These are phyloP conservation scores for Sebastes oblongus DNA, from an alignment of 2,797 vertebrate species.

Conservation along the genomic window DNA sequence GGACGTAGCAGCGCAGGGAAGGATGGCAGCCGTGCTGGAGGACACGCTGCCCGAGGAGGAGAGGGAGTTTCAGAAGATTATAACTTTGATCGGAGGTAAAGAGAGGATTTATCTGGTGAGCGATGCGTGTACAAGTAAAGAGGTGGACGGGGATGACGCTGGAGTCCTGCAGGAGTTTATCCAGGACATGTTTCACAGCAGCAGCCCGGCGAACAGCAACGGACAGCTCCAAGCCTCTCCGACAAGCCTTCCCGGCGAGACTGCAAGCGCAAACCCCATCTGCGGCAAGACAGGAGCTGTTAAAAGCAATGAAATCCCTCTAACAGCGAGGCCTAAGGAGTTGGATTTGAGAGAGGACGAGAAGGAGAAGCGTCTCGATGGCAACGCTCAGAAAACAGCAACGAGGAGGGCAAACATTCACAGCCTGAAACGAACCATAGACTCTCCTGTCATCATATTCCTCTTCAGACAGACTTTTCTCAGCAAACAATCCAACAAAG, in stretches of 20 bases:
- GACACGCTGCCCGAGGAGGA: constrained; percentile 56
- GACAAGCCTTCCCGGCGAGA: not conserved
- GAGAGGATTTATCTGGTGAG: constrained; percentile 79
- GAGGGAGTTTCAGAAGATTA: constrained; percentile 68
- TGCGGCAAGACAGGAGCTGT: not conserved
- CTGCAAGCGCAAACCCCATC: not conserved
- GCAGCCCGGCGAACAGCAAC: not conserved
- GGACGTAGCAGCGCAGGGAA: not conserved
- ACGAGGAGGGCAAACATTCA: constrained; percentile 30
- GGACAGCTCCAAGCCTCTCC: not conserved
- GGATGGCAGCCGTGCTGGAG: constrained; percentile 54
- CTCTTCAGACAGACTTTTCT: constrained; percentile 78
- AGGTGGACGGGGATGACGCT: constrained; percentile 42
- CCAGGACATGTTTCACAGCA: constrained; percentile 68
- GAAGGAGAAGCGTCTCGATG: not conserved
- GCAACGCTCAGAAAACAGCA: constrained; percentile 25
- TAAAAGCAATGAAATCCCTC: constrained; percentile 1
- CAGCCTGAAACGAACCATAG: constrained; percentile 66
- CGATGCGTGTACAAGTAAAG: constrained; percentile 49
- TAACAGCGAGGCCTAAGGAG: constrained; percentile 14
- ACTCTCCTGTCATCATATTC: constrained; percentile 76
- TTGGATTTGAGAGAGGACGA: not conserved
- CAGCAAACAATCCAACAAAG: constrained; percentile 22
- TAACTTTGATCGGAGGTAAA: constrained; percentile 77
- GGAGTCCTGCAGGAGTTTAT: constrained; percentile 74